Evolutionary conservation across 2,113 vertebrate genomes (phyloP), one percentile per base, ranked within the genome.

Genomic region (Macrotis lagotis): DNA sequence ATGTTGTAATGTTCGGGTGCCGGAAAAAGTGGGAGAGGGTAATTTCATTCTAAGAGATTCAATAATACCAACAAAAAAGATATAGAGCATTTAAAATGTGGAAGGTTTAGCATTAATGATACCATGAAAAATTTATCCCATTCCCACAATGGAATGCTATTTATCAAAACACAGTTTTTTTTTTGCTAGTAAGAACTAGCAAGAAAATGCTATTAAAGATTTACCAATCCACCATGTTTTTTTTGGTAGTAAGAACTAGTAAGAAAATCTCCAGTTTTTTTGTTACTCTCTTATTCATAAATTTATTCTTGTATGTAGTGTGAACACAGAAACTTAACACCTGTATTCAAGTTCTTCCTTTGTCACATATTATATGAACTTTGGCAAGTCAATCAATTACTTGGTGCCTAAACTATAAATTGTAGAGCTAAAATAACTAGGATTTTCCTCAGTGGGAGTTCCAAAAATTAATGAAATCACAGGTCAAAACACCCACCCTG

Each of bases 1-100:
- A 99, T 1, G 99, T 99, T 98, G 99, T 99, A 97, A 99, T 98
- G 93, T 99, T 99, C 91, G 99, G 98, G 95, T 99, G 99, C 90
- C 99, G 99, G 97, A 99, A 99, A 96, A 99, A 98, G 96, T 99
- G 98, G 51, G 99, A 99, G 91, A 99, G 98, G 97, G 99, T 98
- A 96, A 99, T 98, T 95, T 99, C 99, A 94, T 99, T 99, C 99
- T 99, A 97, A 88, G 95, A 97, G 91, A 98, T 97, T 94, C 94
- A 98, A 97, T 91, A 95, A 92, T 88, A 55, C 55, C 48, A 51
- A 91, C 19, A 44, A 83, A 8, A 83, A 83, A 83, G 59, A 74
- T 66, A 59, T 3, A 83, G n/a, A 83, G 16, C 44, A 44, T 44
- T 83, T 83, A 83, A 83, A 44, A 83, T 44, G 44, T 83, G 66